These are phyloP conservation scores for Alexandromys fortis DNA, from an alignment of 2,113 vertebrate species.

Conservation along the genomic window DNA sequence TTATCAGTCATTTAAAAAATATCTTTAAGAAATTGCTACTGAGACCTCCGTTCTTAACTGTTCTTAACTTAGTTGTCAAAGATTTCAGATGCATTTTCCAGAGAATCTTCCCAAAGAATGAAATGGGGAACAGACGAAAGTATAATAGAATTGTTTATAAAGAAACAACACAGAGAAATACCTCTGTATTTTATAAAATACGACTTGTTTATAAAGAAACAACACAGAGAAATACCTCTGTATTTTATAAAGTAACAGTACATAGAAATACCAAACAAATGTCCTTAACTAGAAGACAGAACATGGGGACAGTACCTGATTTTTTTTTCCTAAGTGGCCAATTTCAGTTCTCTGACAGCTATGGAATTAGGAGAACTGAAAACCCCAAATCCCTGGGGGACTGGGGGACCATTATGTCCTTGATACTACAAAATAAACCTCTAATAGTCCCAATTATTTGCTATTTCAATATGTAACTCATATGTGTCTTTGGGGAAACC, in stretches of 20 bases:
- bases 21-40: background rate
- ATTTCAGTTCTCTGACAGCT: background rate
- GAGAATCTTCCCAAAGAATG: background rate
- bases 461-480: fast-evolving
- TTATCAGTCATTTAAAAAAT: background rate
- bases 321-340: background rate
- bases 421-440: background rate
- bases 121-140: background rate
- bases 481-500: background rate
- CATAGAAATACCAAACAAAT: background rate
- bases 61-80: background rate
- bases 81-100: background rate
- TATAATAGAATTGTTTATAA: background rate
- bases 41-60: background rate
- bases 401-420: fast-evolving
- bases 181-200: background rate
- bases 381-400: background rate
- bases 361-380: background rate
- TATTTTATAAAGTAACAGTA: background rate
- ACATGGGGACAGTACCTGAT: fast-evolving
- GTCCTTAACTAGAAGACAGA: background rate
- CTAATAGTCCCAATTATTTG: fast-evolving
- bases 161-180: background rate
- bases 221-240: background rate
- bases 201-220: too few species aligned